Conservation (phyloP, 2,888 invertebrate genomes). For the Tupiocoris notatus region DNA sequence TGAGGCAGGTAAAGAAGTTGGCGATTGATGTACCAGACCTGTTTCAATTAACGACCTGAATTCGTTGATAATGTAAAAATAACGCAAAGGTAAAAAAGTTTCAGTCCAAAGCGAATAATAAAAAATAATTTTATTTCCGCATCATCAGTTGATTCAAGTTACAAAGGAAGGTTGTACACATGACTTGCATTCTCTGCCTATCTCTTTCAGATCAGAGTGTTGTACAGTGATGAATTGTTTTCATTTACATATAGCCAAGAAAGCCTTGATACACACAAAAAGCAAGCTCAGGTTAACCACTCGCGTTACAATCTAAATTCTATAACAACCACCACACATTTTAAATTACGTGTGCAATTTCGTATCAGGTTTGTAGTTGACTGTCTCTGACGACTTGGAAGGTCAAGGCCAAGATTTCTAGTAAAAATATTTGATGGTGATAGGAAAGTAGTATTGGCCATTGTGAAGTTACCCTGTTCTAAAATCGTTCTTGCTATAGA, state of each 20-base stretch:
- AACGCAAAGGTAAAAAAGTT: no score
- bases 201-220: not conserved
- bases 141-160: slow-evolving; percentile 26
- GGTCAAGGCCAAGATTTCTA: no score
- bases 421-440: no score
- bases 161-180: slow-evolving; percentile 9
- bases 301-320: slow-evolving; percentile 20
- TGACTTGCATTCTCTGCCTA: slow-evolving; percentile 1
- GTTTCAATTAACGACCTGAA: no score
- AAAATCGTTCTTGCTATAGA: no score
- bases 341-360: not conserved
- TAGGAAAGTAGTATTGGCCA: no score
- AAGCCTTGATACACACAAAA: slow-evolving; percentile 27
- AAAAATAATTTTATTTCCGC: slow-evolving; percentile 31
- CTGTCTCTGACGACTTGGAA: no score
- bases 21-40: no score
- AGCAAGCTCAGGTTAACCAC: slow-evolving; percentile 22
- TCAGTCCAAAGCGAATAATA: slow-evolving; percentile 9
- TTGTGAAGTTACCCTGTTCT: no score
- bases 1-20: no score
- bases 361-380: no score
- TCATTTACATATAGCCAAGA: not conserved
- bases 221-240: not conserved
- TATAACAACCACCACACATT: not conserved
- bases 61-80: no score